A percentile compares a stretch with the other conserved stretches of the same genome.
Conservation (phyloP, 2,113 vertebrate genomes). For the Oceanodroma tethys region DNA sequence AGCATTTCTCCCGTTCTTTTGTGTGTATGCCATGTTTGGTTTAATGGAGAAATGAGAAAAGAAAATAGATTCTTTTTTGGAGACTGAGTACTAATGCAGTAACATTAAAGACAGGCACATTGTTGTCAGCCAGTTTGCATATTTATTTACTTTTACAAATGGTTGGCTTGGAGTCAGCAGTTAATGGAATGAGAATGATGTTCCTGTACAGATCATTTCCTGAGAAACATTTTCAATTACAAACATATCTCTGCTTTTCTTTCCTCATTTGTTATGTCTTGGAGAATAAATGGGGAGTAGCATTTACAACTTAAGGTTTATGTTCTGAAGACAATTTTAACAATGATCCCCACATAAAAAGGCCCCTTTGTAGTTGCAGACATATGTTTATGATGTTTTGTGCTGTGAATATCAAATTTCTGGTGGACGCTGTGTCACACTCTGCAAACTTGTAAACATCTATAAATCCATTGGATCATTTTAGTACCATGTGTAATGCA, state of each 20-base stretch:
- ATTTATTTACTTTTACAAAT: conserved; percentile 80
- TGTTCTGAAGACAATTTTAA: conserved; percentile 71
- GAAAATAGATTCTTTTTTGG: conserved; percentile 63
- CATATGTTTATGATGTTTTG: conserved; percentile 59
- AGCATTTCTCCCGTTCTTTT: conserved; percentile 11
- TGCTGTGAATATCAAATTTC: conserved; percentile 60
- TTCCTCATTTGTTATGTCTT: conserved; percentile 73
- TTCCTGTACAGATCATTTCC: conserved; percentile 78
- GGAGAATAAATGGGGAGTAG: conserved; percentile 64
- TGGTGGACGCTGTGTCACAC: conserved; percentile 54
- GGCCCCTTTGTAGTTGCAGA: conserved; percentile 48
- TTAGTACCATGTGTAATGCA: conserved; percentile 56
- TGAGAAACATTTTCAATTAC: conserved; percentile 79
- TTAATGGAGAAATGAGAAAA: conserved; percentile 66
- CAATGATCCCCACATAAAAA: conserved; percentile 55
- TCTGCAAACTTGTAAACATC: conserved; percentile 57
- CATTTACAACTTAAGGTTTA: conserved; percentile 65
- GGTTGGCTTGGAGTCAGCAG: conserved; percentile 77
- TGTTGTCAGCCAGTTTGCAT: conserved; percentile 72
- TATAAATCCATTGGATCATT: conserved; percentile 57
- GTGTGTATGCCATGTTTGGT: conserved; percentile 41
- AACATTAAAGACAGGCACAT: conserved; percentile 61
- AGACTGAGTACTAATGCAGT: conserved; percentile 66
- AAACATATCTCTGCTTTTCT: conserved; percentile 76
- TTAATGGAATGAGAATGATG: conserved; percentile 81